Evolutionary conservation across 2,888 invertebrate species (phyloP), one percentile per base, ranked within the genome.

Genomic region (Agriopis aurantiaria): DNA sequence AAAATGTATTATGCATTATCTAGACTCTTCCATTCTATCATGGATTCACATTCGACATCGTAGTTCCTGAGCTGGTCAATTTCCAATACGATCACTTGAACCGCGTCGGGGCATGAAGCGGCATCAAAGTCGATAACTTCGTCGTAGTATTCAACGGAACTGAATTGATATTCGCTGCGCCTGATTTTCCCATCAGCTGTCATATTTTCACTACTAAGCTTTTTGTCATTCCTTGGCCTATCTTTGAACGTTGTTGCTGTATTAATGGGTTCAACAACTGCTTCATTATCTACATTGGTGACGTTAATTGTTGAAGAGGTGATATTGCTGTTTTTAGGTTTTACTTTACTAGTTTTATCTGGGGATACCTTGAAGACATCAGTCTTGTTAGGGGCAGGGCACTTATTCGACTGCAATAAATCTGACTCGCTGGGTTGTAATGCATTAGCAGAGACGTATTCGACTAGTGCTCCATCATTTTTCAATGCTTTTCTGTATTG

Each of bases 71-170:
- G 49, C 65, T 87, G 80, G 14, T 90, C 90, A 9, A 87, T 58
- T 51, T 92, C 82, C 48, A 92, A 71, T 0, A 46, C 59, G 33
- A 92, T 83, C 2, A 85, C 80, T 3, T 89, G 84, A 0, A 93
- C 85, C 0, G 65, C 79, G 3, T 84, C 82, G 0, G 89, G 88
- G 68, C 93, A 93, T 11, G 64, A 0, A 0, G 60, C 6, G 0
- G 17, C 49, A 11, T 86, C 80, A 56, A 92, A 91, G 3, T 83
- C 83, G 0, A 75, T 63, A 0, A 72, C 57, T 3, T 92, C 91
- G 12, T 91, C 92, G 52, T 92, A 91, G 71, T 92, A 92, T 71
- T 93, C 92, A 0, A 82, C 71, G 0, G 91, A 90, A 68, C 90
- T 90, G 51, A 91, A 91, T 75, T 85, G 77, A 65, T 93, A 93